Evolutionary conservation across 2,797 vertebrate genomes (phyloP), one percentile per base, ranked within the genome.

Genomic region (Pangasius macronema): DNA sequence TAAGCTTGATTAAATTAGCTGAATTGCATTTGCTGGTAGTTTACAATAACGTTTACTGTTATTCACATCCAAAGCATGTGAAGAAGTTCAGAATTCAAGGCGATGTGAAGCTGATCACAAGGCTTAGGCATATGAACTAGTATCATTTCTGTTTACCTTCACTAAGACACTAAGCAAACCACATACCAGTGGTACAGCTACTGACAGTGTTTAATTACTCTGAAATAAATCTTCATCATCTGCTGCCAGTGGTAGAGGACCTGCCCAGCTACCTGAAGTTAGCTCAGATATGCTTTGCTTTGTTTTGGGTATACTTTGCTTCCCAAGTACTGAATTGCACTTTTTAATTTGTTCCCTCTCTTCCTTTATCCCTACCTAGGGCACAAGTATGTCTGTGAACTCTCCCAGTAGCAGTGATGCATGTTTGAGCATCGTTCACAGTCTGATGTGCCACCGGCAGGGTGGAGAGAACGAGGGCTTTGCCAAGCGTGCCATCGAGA

Each of bases 371-470:
- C 72, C 49, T 46, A 36, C 57, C 0, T 79, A 87, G 85, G 81
- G n/a, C 27, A 73, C 80, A 24, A 89, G 18, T 59, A 92, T 92
- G 91, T 92, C 91, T 76, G 90, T 94, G 3, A 91, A 92, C 89
- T 89, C 93, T 59, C 95, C 96, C 85, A 95, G 90, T 90, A 95
- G 96, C 88, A 92, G 91, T 5, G 96, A 96, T 73, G 95, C 96
- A 55, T 96, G 96, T 91, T 94, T 96, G 88, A 97, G 95, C 93
- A 95, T 97, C 80, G 96, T 97, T 83, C 97, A 96, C 95, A 97
- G 96, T 84, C 93, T 97, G 72, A 94, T 97, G 96, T 96, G 96
- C 91, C 97, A 97, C 91, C 95, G 96, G 46, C 97, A 97, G 93
- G 96, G 96, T 1, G 96, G 94, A 0, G 96, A 97, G 89, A 97